These are phyloP conservation scores for Lathamus discolor DNA, from an alignment of 2,113 vertebrate genomes.

Conservation along the genomic window DNA sequence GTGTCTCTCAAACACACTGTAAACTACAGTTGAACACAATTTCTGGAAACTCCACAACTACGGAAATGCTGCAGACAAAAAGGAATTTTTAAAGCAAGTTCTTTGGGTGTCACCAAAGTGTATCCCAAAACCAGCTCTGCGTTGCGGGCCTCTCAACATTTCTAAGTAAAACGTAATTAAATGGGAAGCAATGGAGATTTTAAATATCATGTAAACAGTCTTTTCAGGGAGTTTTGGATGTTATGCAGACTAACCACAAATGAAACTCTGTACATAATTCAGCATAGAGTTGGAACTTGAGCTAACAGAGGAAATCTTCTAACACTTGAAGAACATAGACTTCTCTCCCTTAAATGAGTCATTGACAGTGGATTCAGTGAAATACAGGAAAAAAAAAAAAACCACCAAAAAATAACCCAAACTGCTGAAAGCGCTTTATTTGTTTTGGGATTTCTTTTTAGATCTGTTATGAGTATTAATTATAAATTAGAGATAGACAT, in stretches of 20 bases:
- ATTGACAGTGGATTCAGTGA: not conserved
- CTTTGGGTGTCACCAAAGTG: not conserved
- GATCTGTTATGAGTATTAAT: slow-evolving; percentile 19
- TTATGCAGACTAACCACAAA: not conserved
- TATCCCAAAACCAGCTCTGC: not conserved
- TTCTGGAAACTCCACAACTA: not conserved
- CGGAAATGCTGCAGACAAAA: not conserved
- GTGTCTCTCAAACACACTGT: not conserved
- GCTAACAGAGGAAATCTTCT: not conserved
- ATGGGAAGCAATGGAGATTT: not conserved
- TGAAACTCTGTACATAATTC: not conserved
- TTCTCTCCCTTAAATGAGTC: not conserved
- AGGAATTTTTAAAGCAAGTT: not conserved
- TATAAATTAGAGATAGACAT: slow-evolving; percentile 46
- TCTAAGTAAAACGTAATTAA: not conserved
- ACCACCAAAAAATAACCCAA: not conserved
- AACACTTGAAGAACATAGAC: not conserved
- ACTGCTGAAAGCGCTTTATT: not conserved
- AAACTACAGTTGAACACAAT: not conserved
- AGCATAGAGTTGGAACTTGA: not conserved
- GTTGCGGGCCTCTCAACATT: not conserved
- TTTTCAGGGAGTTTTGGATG: not conserved
- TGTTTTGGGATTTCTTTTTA: not conserved
- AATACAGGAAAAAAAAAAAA: not conserved
- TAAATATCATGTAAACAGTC: not conserved